phyloP scores from a whole-genome alignment of 2,113 vertebrate genomes.

The Probosciger aterrimus region DNA sequence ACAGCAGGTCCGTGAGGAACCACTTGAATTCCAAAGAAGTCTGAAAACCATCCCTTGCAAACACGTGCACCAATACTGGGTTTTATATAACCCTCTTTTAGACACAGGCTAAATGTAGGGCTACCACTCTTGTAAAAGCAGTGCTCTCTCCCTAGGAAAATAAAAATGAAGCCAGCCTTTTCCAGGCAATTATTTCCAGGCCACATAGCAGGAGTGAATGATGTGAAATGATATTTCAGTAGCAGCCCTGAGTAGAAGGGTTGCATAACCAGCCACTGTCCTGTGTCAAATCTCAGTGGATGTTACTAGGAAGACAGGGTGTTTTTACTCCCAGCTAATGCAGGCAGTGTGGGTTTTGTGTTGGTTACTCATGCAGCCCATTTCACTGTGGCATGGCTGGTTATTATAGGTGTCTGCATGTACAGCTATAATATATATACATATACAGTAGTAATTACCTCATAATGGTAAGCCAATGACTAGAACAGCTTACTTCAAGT shows the following conservation, averaged over 20 bases:
- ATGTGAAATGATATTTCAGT: slow-evolving; percentile 43
- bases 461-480: not conserved
- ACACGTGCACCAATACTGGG: not conserved
- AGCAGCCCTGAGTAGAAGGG: not conserved
- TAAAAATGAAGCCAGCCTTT: not conserved
- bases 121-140: not conserved
- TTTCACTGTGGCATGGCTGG: not conserved
- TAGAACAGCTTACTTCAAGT: not conserved
- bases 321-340: not conserved
- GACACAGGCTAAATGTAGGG: not conserved
- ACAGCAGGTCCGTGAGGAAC: not conserved
- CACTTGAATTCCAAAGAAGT: not conserved
- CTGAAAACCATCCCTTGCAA: not conserved
- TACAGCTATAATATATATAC: not conserved
- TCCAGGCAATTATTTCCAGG: slow-evolving; percentile 54
- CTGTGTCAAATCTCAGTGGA: not conserved
- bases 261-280: slow-evolving; percentile 32
- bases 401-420: not conserved
- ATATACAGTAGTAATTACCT: not conserved
- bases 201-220: slow-evolving; percentile 37
- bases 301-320: not conserved
- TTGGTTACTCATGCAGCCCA: not conserved
- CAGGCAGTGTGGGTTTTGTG: not conserved
- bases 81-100: slow-evolving; percentile 27
- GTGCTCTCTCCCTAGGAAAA: not conserved